These are phyloP conservation scores for Thecophora atra DNA, from an alignment of 2,888 invertebrate species.

Conservation along the genomic window DNA sequence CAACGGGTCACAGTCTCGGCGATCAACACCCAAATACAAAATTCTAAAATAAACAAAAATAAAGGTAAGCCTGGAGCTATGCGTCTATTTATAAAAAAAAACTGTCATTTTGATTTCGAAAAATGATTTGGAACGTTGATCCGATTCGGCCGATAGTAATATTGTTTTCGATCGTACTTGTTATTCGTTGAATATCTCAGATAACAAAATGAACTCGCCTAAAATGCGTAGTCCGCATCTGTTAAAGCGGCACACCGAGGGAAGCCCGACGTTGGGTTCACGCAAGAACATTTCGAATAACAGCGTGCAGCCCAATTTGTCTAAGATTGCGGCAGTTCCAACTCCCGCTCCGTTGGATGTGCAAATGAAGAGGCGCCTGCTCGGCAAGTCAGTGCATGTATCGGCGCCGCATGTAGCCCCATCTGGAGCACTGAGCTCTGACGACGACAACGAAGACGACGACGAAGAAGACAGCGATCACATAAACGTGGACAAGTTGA, in stretches of 20 bases:
- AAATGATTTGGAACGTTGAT: slow-evolving; percentile 35
- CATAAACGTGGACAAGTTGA: slow-evolving; percentile 74
- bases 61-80: slow-evolving; percentile 53
- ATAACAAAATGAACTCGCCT: slow-evolving; percentile 63
- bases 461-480: slow-evolving; percentile 68
- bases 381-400: slow-evolving; percentile 54
- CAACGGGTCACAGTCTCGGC: slow-evolving; percentile 59
- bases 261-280: slow-evolving; percentile 63
- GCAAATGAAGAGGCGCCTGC: slow-evolving; percentile 48
- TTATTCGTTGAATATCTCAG: slow-evolving; percentile 45
- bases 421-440: slow-evolving; percentile 68
- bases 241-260: slow-evolving; percentile 56
- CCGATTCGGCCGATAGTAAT: too few relatives aligned
- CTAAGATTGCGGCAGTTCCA: neutral
- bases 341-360: slow-evolving; percentile 5
- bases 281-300: slow-evolving; percentile 50
- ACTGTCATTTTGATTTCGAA: slow-evolving; percentile 15
- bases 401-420: slow-evolving; percentile 60
- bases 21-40: slow-evolving; percentile 59
- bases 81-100: slow-evolving; percentile 12
- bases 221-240: slow-evolving; percentile 62
- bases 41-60: slow-evolving; percentile 62
- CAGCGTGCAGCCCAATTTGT: slow-evolving; percentile 33
- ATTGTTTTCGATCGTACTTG: neutral
- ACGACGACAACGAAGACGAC: slow-evolving; percentile 65